These are phyloP conservation scores for Nestor notabilis DNA, from an alignment of 2,113 vertebrate species.

Conservation along the genomic window DNA sequence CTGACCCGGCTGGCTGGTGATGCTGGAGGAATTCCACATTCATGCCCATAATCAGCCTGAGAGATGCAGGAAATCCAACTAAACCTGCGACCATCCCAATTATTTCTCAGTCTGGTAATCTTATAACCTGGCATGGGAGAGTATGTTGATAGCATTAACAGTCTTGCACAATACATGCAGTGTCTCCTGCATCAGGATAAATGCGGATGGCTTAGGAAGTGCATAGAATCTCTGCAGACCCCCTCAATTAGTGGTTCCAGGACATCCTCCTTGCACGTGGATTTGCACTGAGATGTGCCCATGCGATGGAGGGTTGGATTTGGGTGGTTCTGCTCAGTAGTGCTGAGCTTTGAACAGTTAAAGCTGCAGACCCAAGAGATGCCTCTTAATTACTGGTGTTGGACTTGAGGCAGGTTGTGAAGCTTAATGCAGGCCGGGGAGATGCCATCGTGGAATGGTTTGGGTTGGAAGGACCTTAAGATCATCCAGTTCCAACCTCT, in stretches of 20 bases:
- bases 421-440: neutral
- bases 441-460: neutral
- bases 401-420: neutral
- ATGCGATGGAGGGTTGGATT: neutral
- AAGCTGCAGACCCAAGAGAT: neutral
- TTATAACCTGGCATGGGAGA: neutral
- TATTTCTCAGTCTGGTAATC: neutral
- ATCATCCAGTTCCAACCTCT: neutral
- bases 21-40: neutral
- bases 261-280: too few relatives aligned
- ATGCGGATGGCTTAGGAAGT: accelerated
- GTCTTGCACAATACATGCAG: neutral
- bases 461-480: neutral
- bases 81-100: neutral
- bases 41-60: neutral
- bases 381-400: neutral
- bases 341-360: neutral
- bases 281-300: neutral
- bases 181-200: neutral
- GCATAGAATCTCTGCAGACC: accelerated
- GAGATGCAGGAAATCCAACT: neutral
- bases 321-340: too few relatives aligned
- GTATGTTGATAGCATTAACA: neutral
- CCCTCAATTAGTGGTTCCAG: neutral
- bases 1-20: neutral